A percentile compares a stretch with the other conserved stretches of the same genome.
phyloP scores from a whole-genome alignment of 23 tunicate genomes.

The Styela plicata region DNA sequence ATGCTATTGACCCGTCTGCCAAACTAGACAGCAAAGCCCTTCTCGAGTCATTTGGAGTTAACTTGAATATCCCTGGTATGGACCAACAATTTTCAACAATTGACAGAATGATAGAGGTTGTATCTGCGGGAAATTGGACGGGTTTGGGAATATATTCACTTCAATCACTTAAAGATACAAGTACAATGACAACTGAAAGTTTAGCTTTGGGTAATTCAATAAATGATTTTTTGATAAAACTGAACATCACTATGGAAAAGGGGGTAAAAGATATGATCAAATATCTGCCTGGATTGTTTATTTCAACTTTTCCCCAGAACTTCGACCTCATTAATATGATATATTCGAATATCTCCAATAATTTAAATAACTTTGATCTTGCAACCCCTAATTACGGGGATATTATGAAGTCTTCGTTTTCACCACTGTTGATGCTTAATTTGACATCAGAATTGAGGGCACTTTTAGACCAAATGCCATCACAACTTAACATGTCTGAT shows the following conservation, averaged over 20 bases:
- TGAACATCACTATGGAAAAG: background rate
- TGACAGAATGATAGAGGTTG: background rate
- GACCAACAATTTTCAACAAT: background rate
- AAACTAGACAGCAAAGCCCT: background rate
- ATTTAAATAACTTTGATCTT: background rate
- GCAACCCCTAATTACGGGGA: background rate
- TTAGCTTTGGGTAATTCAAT: background rate
- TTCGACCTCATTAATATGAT: background rate
- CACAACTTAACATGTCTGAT: background rate
- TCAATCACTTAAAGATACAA: background rate
- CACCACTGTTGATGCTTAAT: background rate
- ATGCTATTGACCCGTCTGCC: background rate
- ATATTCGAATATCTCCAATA: background rate
- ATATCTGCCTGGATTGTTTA: slow-evolving; percentile 3
- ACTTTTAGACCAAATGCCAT: background rate
- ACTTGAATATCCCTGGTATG: background rate
- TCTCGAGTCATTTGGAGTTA: slow-evolving; percentile 6
- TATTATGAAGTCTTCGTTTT: background rate
- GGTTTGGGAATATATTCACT: background rate
- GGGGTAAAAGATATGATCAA: background rate
- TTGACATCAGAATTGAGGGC: background rate
- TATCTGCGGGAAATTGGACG: background rate
- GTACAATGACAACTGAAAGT: background rate
- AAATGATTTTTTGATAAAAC: background rate
- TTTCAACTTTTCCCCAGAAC: background rate